phyloP scores from a whole-genome alignment of 2,113 vertebrate species.

The Peromyscus polionotus region DNA sequence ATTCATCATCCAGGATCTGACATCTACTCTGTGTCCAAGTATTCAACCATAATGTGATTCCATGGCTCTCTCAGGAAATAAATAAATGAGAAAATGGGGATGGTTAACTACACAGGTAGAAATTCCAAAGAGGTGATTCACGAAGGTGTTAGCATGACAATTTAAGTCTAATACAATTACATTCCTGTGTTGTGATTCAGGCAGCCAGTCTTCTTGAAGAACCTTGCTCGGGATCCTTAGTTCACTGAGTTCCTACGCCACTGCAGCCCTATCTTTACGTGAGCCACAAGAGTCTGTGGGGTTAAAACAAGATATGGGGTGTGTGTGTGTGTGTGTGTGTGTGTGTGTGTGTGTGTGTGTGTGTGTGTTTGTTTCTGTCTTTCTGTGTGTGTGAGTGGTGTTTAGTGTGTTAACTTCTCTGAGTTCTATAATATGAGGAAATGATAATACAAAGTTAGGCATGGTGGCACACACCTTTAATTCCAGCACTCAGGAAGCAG shows the following conservation, averaged over 20 bases:
- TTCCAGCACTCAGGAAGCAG: neutral
- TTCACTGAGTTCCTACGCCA: neutral
- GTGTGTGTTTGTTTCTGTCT: neutral
- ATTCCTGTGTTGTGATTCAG: neutral
- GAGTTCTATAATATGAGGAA: constrained; percentile 16
- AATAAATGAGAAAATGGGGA: constrained; percentile 33
- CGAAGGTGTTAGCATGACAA: neutral
- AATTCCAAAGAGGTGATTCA: constrained; percentile 18
- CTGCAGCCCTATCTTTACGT: neutral
- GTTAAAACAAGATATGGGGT: neutral
- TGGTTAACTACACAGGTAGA: constrained; percentile 23
- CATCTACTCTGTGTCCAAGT: constrained; percentile 41
- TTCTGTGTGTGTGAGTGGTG: neutral
- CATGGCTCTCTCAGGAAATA: constrained; percentile 32
- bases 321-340: neutral
- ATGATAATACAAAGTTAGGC: neutral
- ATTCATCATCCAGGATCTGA: constrained; percentile 71
- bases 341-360: neutral
- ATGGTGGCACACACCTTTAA: neutral
- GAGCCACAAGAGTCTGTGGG: neutral
- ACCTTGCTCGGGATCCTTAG: neutral
- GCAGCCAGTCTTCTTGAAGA: neutral
- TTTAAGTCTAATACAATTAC: neutral
- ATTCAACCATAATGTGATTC: constrained; percentile 40
- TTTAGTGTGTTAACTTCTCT: neutral